Base-by-base conservation (phyloP, 2,113 vertebrate species). In the Leptobrachium leishanense region DNA sequence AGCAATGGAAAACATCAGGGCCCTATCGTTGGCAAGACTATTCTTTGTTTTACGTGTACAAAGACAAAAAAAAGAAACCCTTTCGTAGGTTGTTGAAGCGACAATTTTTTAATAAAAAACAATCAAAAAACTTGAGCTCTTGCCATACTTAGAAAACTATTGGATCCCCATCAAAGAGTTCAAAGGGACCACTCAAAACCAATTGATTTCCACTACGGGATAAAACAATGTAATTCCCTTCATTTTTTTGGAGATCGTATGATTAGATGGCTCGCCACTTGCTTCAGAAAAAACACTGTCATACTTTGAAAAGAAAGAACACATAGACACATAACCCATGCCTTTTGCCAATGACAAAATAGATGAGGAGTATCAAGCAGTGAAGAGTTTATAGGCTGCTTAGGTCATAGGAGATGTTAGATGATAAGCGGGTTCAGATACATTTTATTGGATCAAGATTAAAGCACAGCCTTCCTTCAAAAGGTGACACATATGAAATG, bases 181-280 rank as follows among this genome's bases (percentile, higher is more conserved):
- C 74, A 76, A 76, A 76, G 64, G 46, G 67, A 62, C 75, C 75
- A 69, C 66, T 71, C 67, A 70, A 77, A 70, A 77, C 76, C 76
- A 70, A 77, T 77, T 77, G 76, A 70, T 77, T 77, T 77, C 76
- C 46, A 70, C 76, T 70, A 70, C 40, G 55, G 68, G 67, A 77
- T 68, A 77, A 77, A 77, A 77, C 67, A 77, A 77, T 77, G 68
- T 69, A 70, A 77, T 70, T 70, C 54, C 20, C 42, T 59, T 8
- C 69, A 68, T 59, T 59, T 64, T 62, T 64, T 64, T 39, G 68
- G 43, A 77, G 67, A 68, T 53, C 20, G 40, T 67, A 69, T 77
- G 76, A 77, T 77, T 77, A 77, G 67, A 70, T 77, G 67, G 67
- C 62, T 70, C 15, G 70, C 31, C 70, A 57, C 43, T 71, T 71